These are phyloP conservation scores for Larimichthys crocea DNA, from an alignment of 2,113 vertebrate species.

Conservation along the genomic window DNA sequence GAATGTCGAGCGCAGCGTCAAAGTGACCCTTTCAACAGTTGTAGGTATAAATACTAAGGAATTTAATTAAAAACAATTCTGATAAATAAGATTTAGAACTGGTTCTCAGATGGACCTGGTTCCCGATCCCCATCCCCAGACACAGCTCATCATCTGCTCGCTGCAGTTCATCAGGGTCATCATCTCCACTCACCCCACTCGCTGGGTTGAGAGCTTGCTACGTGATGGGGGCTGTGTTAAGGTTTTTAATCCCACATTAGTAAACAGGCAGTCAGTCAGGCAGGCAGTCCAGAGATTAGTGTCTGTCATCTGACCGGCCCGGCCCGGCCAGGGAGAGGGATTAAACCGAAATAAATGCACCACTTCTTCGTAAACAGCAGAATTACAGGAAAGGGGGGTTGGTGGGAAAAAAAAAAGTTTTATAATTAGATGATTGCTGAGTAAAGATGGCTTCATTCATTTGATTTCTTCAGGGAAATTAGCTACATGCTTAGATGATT, in stretches of 20 bases:
- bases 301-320: conserved; percentile 71
- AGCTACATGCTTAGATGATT: too few species aligned
- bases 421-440: background rate
- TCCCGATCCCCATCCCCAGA: too few species aligned
- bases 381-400: conserved; percentile 11
- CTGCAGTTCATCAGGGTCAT: background rate
- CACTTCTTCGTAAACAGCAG: conserved; percentile 52
- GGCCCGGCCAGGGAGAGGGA: conserved; percentile 50
- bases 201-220: conserved; percentile 37
- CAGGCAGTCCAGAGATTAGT: conserved; percentile 69
- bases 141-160: background rate
- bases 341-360: conserved; percentile 68
- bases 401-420: conserved; percentile 10
- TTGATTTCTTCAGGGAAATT: background rate
- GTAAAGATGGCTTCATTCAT: background rate
- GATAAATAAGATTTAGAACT: too few species aligned
- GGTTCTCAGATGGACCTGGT: too few species aligned
- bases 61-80: too few species aligned
- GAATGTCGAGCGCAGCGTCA: too few species aligned
- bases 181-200: conserved; percentile 22
- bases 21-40: too few species aligned
- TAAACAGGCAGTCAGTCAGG: conserved; percentile 44
- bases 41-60: too few species aligned
- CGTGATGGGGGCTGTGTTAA: conserved; percentile 35
- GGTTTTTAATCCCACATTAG: conserved; percentile 69